Evolutionary conservation across 1,140 invertebrate species (phyloP), one percentile per base, ranked within the genome.

Genomic region (Ceratosolen fusciceps): DNA sequence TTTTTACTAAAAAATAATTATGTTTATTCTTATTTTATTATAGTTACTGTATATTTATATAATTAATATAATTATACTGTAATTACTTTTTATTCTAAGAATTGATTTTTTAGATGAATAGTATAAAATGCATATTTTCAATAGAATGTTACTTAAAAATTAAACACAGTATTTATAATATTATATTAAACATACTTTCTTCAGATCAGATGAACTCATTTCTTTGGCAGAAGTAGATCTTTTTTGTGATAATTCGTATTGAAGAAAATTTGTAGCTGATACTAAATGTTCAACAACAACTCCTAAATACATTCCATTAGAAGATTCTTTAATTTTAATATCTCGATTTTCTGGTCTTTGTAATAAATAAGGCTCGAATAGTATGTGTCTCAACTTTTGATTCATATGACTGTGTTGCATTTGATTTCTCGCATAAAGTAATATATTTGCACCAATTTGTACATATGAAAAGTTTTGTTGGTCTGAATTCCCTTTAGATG

Each of bases 401-500:
- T 90, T 86, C 89, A 90, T 90, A 70, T 83, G 72, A 60, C 84
- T 90, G 43, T 91, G 90, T 54, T 90, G 87, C 90, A 90, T 90
- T 83, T 89, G 90, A 85, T 90, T 90, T 49, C 94, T 91, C 1
- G 92, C 92, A 84, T 95, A 95, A 1, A 94, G 88, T 67, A 94
- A 87, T 12, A 95, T 86, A 89, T 95, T 95, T 60, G 92, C 92
- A 24, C 93, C 91, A 71, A 95, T 94, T 89, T 95, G 91, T 60
- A 89, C 82, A 16, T 76, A 83, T 8, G 85, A 86, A 16, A 85
- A 88, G 81, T 89, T 86, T 62, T 87, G 84, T 14, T 87, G 78
- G 52, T 86, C 75, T 5, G 80, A 82, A 24, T 87, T 83, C 12
- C 72, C 82, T 71, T 84, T 84, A 78, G n/a, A 7, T 76, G 77